Evolutionary conservation across 2,113 vertebrate species (phyloP), one percentile per base, ranked within the genome.

Genomic region (Amblyornis subalaris): DNA sequence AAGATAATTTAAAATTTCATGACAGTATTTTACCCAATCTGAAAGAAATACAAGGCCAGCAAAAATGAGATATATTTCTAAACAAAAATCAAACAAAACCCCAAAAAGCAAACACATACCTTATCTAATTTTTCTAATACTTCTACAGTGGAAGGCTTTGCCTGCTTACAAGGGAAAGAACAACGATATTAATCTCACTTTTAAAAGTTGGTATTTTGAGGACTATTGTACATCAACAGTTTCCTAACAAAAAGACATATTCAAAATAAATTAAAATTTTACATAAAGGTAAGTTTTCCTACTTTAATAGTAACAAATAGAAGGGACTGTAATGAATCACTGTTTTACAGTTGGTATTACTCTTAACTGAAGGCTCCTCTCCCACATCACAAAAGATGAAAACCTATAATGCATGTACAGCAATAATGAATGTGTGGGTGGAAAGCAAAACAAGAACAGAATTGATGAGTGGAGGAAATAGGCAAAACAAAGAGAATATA

Each of bases 61-160:
- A 61, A 78, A 87, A 82, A 69, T 7, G 8, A 82, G 7, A 14
- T 2, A 1, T 31, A 79, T 60, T 71, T 72, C 73, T 53, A 77
- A 70, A 54, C 2, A 72, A 54, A 85, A 86, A 64, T 2, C 7
- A 72, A 72, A 80, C 21, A 84, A 44, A 22, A 33, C 50, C 91
- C 35, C 71, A 73, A 55, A 91, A 25, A 90, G 36, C 47, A 96
- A 95, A 67, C 55, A 97, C 95, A 81, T 98, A 99, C 99, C 99
- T 99, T 99, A 97, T 99, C 99, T 93, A 99, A 98, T 97, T 98
- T 98, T 98, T 99, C 99, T 97, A 99, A 97, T 92, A 99, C 96
- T 94, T 99, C 99, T 93, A 99, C 98, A 81, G 99, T 99, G 82
- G 99, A 99, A 90, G 98, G 98, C 95, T 99, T 99, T 90, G 98